Conservation (phyloP, 2,113 vertebrate species). For the Lethenteron camtschaticum region DNA sequence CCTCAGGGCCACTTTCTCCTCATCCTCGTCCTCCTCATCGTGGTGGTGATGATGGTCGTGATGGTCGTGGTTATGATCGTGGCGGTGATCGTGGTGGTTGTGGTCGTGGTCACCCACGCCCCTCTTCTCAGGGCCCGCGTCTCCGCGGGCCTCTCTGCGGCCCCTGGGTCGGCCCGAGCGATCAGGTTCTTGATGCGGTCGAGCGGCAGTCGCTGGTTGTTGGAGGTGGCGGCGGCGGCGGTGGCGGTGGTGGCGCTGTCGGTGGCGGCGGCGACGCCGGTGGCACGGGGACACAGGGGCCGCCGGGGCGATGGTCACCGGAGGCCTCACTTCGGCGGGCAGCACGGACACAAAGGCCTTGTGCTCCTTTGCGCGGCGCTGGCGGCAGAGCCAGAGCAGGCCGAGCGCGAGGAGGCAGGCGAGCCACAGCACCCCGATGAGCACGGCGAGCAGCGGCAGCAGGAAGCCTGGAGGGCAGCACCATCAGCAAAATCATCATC, state of each 20-base stretch:
- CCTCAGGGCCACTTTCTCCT: no score
- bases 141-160: no score
- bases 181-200: conserved; percentile 40
- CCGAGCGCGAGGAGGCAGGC: conserved; percentile 46
- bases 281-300: no score
- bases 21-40: no score
- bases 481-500: conserved; percentile 8
- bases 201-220: conserved; percentile 65
- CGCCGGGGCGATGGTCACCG: conserved; percentile 12
- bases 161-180: no score
- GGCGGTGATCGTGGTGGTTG: no score
- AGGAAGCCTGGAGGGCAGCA: conserved; percentile 34
- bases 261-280: no score
- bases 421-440: conserved; percentile 63
- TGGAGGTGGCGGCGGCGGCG: conserved; percentile 32
- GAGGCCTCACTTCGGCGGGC: conserved; percentile 14
- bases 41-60: no score
- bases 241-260: no score
- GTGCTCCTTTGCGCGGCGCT: conserved; percentile 55
- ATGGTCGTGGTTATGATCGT: no score
- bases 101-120: no score
- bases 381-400: conserved; percentile 57
- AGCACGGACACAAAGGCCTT: conserved; percentile 20
- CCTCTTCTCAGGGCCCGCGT: no score
- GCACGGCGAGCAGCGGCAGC: conserved; percentile 40